Conservation (phyloP, 2,797 vertebrate species). For the Odontamblyopus lacepedii region DNA sequence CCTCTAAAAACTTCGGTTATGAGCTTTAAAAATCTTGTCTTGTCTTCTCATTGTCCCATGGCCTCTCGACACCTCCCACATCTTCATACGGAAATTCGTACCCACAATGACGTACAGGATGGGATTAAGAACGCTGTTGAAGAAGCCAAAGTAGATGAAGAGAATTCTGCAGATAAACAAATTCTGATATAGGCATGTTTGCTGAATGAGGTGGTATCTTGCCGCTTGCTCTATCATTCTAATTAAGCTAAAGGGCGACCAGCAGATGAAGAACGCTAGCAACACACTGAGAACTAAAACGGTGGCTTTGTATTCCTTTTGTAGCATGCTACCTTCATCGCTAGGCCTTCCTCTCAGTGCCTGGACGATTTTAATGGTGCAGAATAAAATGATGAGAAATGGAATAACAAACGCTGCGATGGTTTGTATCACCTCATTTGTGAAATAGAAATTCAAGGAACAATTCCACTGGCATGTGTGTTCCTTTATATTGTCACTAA, state of each 20-base stretch:
- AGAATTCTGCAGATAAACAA: constrained; percentile 52
- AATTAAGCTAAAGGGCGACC: constrained; percentile 78
- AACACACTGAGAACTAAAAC: constrained; percentile 73
- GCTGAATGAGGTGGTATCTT: not conserved
- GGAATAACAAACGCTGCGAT: constrained; percentile 75
- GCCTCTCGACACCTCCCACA: no score
- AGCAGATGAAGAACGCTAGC: constrained; percentile 81
- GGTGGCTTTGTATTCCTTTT: constrained; percentile 66
- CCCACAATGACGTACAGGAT: constrained; percentile 85
- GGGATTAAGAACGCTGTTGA: constrained; percentile 85
- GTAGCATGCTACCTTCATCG: constrained; percentile 20
- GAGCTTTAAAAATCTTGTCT: no score
- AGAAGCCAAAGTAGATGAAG: constrained; percentile 70
- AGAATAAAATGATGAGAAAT: constrained; percentile 68
- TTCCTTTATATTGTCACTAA: no score
- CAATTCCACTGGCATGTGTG: not conserved
- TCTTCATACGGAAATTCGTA: constrained; percentile 66
- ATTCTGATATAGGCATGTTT: constrained; percentile 36
- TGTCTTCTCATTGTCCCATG: no score
- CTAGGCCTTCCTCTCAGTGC: constrained; percentile 52
- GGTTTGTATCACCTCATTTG: constrained; percentile 29
- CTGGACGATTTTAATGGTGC: constrained; percentile 74
- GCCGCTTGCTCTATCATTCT: constrained; percentile 56
- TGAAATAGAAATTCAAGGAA: accelerated
- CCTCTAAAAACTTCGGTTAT: no score